Evolutionary conservation across 2,888 invertebrate species (phyloP).

Genomic region (Diplolepis rosae): DNA sequence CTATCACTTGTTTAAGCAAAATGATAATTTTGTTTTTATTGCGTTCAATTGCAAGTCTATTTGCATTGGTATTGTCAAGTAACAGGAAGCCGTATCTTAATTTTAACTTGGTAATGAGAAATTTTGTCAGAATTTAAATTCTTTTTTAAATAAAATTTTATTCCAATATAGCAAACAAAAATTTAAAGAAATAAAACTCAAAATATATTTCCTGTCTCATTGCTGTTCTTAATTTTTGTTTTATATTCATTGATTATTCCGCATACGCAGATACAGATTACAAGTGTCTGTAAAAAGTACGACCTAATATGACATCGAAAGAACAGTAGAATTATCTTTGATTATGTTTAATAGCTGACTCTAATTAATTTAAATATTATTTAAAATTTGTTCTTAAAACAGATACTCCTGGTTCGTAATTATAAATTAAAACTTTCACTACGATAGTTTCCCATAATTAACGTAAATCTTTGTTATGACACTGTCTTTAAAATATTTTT

Average conservation of each 20-base stretch:
- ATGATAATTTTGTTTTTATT: background rate
- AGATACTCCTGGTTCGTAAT: background rate
- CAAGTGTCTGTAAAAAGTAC: background rate
- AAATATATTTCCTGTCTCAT: background rate
- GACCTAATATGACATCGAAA: background rate
- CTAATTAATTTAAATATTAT: background rate
- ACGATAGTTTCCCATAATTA: background rate
- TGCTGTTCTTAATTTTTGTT: background rate
- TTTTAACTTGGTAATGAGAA: background rate
- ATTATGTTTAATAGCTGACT: background rate
- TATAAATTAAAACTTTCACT: background rate
- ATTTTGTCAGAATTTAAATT: background rate
- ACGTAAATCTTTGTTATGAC: background rate
- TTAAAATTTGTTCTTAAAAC: background rate
- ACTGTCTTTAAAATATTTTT: background rate
- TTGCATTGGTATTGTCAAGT: background rate
- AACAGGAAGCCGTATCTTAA: background rate
- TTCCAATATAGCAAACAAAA: background rate
- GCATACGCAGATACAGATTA: background rate
- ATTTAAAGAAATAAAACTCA: background rate
- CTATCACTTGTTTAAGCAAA: background rate
- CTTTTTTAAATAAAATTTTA: background rate
- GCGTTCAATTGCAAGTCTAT: background rate
- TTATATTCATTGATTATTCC: background rate
- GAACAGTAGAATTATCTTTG: background rate